Conservation (phyloP, 2,113 vertebrate genomes). For the Caranx ignobilis region DNA sequence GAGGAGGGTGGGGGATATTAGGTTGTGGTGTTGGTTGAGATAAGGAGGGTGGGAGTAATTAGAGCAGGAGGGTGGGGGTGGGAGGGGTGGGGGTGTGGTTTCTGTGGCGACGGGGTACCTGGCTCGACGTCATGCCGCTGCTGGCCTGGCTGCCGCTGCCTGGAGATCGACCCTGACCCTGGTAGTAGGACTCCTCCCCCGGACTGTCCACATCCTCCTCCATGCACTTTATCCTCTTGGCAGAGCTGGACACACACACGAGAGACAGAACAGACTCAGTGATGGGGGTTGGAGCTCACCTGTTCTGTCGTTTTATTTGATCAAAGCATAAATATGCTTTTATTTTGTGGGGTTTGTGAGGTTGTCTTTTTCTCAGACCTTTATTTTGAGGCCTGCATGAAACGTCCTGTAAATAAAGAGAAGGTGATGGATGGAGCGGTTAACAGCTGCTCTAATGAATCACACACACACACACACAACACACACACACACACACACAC, state of each 20-base stretch:
- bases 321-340: no score
- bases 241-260: conserved; percentile 84
- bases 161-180: conserved; percentile 95
- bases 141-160: conserved; percentile 95
- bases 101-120: conserved; percentile 84
- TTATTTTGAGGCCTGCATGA: no score
- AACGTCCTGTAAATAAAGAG: no score
- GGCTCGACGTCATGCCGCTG: conserved; percentile 98
- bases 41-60: not conserved
- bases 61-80: conserved; percentile 7
- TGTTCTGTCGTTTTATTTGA: no score
- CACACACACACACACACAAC: no score
- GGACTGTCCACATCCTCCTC: conserved; percentile 99
- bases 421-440: no score
- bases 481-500: no score
- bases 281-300: no score
- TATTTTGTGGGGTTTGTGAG: no score
- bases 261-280: conserved; percentile 2
- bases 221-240: conserved; percentile 99
- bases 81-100: conserved; percentile 4
- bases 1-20: conserved; percentile 4
- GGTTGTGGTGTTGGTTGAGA: not conserved
- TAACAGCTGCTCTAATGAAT: no score
- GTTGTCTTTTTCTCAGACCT: no score
- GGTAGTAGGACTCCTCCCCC: conserved; percentile 96